Percentiles rank a stretch among this genome's conserved stretches.
These are phyloP conservation scores for Pelodytes ibericus DNA, from an alignment of 2,797 vertebrate species.

Conservation along the genomic window DNA sequence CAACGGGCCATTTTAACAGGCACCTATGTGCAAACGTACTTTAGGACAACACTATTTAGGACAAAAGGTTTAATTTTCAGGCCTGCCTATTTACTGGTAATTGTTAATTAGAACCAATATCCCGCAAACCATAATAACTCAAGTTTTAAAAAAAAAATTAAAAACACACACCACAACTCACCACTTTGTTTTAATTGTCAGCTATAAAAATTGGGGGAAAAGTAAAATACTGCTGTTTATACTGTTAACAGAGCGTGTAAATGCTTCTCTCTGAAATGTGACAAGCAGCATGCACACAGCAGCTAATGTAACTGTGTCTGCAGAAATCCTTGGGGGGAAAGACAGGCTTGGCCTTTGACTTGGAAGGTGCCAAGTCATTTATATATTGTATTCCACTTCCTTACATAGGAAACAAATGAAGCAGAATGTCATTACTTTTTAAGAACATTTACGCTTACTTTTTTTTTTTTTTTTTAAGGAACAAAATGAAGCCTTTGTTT, in stretches of 20 bases:
- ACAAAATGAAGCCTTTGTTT: constrained; percentile 31
- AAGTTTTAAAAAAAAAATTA: constrained; percentile 3
- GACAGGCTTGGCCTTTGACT: constrained; percentile 51
- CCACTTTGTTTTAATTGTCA: constrained; percentile 45
- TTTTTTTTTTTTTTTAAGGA: background rate
- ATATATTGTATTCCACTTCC: constrained; percentile 55
- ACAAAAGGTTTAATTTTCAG: no score
- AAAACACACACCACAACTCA: no score
- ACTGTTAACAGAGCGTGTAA: constrained; percentile 51
- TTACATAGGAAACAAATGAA: constrained; percentile 55
- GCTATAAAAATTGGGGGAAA: constrained; percentile 36
- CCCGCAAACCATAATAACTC: background rate
- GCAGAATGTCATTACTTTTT: constrained; percentile 45
- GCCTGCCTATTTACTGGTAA: no score
- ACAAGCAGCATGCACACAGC: constrained; percentile 41
- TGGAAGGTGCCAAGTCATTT: constrained; percentile 55
- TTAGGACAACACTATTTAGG: no score
- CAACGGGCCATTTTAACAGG: no score
- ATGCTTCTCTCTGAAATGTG: constrained; percentile 41
- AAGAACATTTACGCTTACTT: background rate
- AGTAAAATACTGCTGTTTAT: constrained; percentile 38
- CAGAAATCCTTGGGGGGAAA: constrained; percentile 42
- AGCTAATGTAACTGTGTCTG: constrained; percentile 37
- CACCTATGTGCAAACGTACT: no score
- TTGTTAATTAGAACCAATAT: no score